Base-by-base conservation (phyloP, 2,113 vertebrate genomes). In the Paramormyrops kingsleyae region DNA sequence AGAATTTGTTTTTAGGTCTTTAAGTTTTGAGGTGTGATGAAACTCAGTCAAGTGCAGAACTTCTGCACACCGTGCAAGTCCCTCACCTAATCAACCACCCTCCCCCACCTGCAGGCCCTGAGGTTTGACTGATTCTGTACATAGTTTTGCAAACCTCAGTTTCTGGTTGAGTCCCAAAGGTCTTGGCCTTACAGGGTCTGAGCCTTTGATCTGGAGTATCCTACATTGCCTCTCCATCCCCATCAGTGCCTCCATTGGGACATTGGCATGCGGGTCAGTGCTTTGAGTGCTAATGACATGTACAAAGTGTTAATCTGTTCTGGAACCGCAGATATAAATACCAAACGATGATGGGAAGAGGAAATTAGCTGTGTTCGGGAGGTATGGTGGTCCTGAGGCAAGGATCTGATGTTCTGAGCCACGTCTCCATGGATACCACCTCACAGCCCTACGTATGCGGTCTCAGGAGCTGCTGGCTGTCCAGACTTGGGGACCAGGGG, bases 301-400 rank as follows among this genome's bases (percentile, higher is more conserved):
- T 44, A 21, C 83, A 50, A 85, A 89, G 77, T 46, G 52, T 59
- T 89, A 84, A 89, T 52, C 89, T 52, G n/a, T 80, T 80, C 52
- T 62, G 80, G 47, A 24, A 84, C 77, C 59, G 42, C 77, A 85
- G 89, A 62, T 46, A 89, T 83, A 89, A 89, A 89, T 89, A 85
- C 21, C 77, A 47, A 24, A 80, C 44, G 24, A 42, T 84, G 77
- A 85, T 59, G 80, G 89, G 77, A 83, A 85, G 89, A 52, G 89
- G 89, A 89, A 46, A 47, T 89, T 83, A 85, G 52, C 89, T 85
- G 89, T 53, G 27, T 89, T 42, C 80, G 5, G 88, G 88, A 83
- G 27, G 50, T 84, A 62, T 9, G n/a, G 52, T 53, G 27, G 77
- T 83, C 74, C 50, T 84, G 49, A 80, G 74, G 74, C 31, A 19